Conservation (phyloP, 1,140 invertebrate species). For the Drosophila jambulina region DNA sequence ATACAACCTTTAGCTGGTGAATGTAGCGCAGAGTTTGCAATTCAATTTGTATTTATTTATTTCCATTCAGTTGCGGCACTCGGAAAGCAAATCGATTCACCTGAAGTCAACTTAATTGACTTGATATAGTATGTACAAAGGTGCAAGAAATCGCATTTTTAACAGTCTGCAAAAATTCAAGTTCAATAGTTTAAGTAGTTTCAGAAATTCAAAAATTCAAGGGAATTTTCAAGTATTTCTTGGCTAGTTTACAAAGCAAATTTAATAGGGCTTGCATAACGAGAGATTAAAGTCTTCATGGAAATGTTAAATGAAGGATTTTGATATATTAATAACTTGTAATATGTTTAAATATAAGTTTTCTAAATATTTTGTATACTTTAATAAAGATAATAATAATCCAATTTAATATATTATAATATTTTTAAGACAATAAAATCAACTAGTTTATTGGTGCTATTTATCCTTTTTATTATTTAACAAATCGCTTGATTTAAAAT, state of each 20-base stretch:
- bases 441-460: neutral
- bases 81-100: constrained; percentile 20
- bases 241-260: neutral
- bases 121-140: neutral
- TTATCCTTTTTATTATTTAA: neutral
- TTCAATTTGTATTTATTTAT: constrained; percentile 38
- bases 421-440: neutral
- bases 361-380: neutral
- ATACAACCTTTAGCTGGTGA: constrained; percentile 31
- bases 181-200: constrained; percentile 8
- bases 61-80: constrained; percentile 43
- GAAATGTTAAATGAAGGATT: too few relatives aligned
- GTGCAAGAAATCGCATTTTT: constrained; percentile 1
- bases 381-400: too few relatives aligned
- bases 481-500: neutral
- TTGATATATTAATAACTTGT: neutral
- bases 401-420: too few relatives aligned
- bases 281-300: too few relatives aligned
- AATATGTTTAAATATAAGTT: neutral
- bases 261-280: too few relatives aligned
- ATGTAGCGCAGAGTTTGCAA: constrained; percentile 37
- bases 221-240: neutral
- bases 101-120: constrained; percentile 7
- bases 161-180: neutral
- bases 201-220: too few relatives aligned